phyloP scores from a whole-genome alignment of 2,888 invertebrate species.

The Timandra comae region DNA sequence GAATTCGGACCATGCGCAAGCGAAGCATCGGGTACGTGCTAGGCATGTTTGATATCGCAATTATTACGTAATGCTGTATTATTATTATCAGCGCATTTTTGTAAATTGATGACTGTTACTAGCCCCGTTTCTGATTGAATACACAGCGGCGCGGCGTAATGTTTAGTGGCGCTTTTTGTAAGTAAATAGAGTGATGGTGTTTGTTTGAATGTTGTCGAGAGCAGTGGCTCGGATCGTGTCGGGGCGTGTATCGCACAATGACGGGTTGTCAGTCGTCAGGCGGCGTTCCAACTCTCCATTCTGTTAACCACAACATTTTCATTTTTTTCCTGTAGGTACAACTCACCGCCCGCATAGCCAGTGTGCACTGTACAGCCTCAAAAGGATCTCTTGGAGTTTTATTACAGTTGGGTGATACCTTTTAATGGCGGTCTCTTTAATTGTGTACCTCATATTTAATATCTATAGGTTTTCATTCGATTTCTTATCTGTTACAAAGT shows the following conservation, averaged over 20 bases:
- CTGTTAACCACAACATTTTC: constrained; percentile 54
- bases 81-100: constrained; percentile 49
- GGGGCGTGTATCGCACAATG: constrained; percentile 24
- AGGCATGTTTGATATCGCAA: constrained; percentile 42
- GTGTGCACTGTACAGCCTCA: constrained; percentile 21
- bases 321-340: constrained; percentile 35
- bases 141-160: constrained; percentile 2
- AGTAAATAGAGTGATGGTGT: too few relatives aligned
- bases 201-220: too few relatives aligned
- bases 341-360: constrained; percentile 51
- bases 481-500: too few relatives aligned
- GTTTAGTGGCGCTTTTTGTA: not conserved
- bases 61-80: constrained; percentile 44
- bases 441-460: too few relatives aligned
- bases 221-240: not conserved
- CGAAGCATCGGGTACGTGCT: constrained; percentile 27
- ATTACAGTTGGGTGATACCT: constrained; percentile 36
- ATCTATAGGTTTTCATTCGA: too few relatives aligned
- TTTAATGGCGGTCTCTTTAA: constrained; percentile 26
- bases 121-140: constrained; percentile 8
- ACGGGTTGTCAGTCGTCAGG: constrained; percentile 19
- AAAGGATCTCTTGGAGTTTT: constrained; percentile 46
- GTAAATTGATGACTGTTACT: constrained; percentile 33
- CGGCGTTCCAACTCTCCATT: constrained; percentile 32
- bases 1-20: too few relatives aligned